Evolutionary conservation across 2,797 vertebrate genomes (phyloP).

Genomic region (Hydrocynus forskahlii): DNA sequence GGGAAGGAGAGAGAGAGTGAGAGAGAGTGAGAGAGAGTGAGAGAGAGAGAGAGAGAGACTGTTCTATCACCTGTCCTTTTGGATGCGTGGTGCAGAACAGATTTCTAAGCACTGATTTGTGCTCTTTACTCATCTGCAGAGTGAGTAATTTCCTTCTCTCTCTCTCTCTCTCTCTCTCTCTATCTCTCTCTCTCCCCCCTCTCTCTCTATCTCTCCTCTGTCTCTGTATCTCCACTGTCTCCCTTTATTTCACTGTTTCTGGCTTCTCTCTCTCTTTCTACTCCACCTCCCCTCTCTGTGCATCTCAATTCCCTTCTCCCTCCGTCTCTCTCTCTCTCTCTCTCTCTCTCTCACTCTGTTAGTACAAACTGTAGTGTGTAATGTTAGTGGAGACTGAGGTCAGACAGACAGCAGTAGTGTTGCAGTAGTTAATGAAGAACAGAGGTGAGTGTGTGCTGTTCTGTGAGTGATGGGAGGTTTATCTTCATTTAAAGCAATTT

Average conservation of each 20-base stretch:
- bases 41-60: constrained; percentile 34
- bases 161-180: constrained; percentile 60
- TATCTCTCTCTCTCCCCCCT: constrained; percentile 46
- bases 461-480: neutral
- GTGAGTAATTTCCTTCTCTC: constrained; percentile 45
- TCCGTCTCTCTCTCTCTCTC: constrained; percentile 23
- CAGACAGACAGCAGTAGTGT: constrained; percentile 20
- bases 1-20: constrained; percentile 29
- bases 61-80: constrained; percentile 45
- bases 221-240: neutral
- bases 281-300: neutral
- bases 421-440: constrained; percentile 18
- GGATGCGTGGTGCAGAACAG: constrained; percentile 45
- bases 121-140: constrained; percentile 15
- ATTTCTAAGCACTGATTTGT: constrained; percentile 42
- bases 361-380: constrained; percentile 64
- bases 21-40: no score
- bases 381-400: constrained; percentile 21
- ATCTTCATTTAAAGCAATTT: neutral
- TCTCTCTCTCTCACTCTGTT: constrained; percentile 50
- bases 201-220: constrained; percentile 49
- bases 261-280: constrained; percentile 56
- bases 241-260: constrained; percentile 21
- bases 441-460: constrained; percentile 1
- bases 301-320: neutral